phyloP scores from a whole-genome alignment of 2,797 vertebrate genomes.

The Sebastes minor region DNA sequence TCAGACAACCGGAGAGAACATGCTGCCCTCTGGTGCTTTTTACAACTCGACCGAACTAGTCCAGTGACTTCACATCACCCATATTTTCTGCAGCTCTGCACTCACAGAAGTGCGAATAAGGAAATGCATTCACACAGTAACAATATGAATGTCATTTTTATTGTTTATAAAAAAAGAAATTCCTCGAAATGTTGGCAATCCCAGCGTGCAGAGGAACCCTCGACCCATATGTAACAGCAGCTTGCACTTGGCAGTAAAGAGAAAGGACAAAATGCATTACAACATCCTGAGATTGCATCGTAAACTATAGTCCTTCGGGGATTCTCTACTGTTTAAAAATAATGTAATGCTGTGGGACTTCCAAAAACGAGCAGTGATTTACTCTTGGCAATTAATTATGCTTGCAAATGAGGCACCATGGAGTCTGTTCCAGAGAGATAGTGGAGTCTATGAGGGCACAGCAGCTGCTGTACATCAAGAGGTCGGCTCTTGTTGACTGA shows the following conservation, averaged over 20 bases:
- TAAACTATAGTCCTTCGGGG: slow-evolving; percentile 46
- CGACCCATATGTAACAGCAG: not conserved
- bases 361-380: slow-evolving; percentile 67
- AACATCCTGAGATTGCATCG: slow-evolving; percentile 37
- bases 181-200: not conserved
- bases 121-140: not conserved
- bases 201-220: slow-evolving; percentile 3
- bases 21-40: slow-evolving; percentile 34
- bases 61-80: not conserved
- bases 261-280: slow-evolving; percentile 48
- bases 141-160: not conserved
- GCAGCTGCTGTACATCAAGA: slow-evolving; percentile 46
- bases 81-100: not conserved
- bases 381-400: slow-evolving; percentile 66
- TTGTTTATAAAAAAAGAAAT: not conserved
- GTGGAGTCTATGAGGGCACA: slow-evolving; percentile 43
- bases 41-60: not conserved
- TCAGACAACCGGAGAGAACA: slow-evolving; percentile 3
- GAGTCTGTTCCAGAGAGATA: slow-evolving; percentile 60
- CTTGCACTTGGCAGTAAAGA: slow-evolving; percentile 33
- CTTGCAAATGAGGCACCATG: slow-evolving; percentile 71
- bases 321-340: slow-evolving; percentile 47
- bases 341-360: slow-evolving; percentile 48
- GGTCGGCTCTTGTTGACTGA: slow-evolving; percentile 48
- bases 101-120: not conserved